Conservation (phyloP, 2,888 invertebrate genomes). For the Ormyrus thymus region DNA sequence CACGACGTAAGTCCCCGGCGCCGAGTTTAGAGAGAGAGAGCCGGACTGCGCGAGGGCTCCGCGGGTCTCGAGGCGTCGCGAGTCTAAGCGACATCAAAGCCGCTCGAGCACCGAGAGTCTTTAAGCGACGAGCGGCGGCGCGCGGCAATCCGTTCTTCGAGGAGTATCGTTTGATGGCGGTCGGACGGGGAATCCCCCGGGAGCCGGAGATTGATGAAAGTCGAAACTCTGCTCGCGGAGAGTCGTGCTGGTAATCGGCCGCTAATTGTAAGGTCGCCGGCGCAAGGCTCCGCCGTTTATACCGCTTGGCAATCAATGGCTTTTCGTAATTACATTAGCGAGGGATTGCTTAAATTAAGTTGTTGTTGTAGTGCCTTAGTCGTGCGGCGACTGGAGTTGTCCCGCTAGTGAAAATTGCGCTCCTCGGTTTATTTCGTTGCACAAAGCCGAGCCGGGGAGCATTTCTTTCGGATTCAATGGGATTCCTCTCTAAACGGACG, state of each 20-base stretch:
- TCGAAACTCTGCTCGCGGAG: background rate
- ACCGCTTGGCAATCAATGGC: no score
- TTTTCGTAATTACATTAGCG: constrained; percentile 8
- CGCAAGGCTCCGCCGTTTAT: no score
- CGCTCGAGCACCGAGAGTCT: background rate
- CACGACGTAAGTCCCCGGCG: no score
- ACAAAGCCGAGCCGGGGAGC: no score
- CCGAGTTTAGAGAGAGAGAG: no score
- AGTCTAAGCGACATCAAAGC: no score
- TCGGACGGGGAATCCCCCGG: background rate
- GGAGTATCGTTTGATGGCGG: background rate
- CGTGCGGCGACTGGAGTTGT: background rate
- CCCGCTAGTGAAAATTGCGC: no score
- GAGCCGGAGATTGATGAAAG: constrained; percentile 8
- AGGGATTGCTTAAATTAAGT: background rate
- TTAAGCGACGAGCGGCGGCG: background rate
- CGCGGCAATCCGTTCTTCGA: background rate
- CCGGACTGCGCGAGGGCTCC: no score
- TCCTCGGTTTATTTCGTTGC: no score
- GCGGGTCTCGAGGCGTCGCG: no score
- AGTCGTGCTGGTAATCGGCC: background rate
- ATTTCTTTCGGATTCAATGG: no score
- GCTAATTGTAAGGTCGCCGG: background rate
- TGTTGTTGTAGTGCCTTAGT: background rate
- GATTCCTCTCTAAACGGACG: no score